Percentiles rank a stretch among this genome's conserved stretches.
phyloP scores from a whole-genome alignment of 1,140 invertebrate species.

The Oppia nitens region DNA sequence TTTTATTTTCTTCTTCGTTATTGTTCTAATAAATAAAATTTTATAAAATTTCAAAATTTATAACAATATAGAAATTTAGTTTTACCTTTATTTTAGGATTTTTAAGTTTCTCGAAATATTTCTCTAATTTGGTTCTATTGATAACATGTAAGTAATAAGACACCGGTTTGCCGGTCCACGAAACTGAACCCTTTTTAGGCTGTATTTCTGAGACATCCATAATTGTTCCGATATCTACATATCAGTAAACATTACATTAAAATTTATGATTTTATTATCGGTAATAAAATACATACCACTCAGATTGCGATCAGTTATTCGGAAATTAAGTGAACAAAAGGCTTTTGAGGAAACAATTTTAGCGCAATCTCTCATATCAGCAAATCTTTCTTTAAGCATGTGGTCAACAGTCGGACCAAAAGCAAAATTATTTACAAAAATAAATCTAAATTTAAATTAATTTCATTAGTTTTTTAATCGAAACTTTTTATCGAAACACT shows the following conservation, averaged over 20 bases:
- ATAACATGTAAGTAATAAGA: conserved; percentile 95
- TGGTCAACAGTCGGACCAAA: conserved; percentile 94
- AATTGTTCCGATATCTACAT: conserved; percentile 86
- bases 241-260: conserved; percentile 19
- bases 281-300: conserved; percentile 38
- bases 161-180: conserved; percentile 94
- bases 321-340: conserved; percentile 92
- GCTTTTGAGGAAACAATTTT: conserved; percentile 96
- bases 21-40: background rate
- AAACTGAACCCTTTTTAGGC: conserved; percentile 77
- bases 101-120: conserved; percentile 69
- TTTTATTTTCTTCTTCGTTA: conserved; percentile 23
- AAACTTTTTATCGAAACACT: conserved; percentile 18
- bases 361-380: conserved; percentile 84
- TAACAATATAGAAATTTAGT: conserved; percentile 25
- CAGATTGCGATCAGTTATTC: conserved; percentile 78
- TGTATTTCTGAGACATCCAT: conserved; percentile 95
- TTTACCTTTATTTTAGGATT: conserved; percentile 57
- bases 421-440: conserved; percentile 98
- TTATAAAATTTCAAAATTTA: background rate
- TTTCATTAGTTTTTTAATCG: background rate
- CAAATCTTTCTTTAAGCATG: conserved; percentile 82
- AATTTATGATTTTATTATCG: background rate
- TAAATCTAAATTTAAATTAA: conserved; percentile 39
- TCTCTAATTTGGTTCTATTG: conserved; percentile 84